Evolutionary conservation across 2,888 invertebrate species (phyloP), one percentile per base, ranked within the genome.

Genomic region (Drosophila mimetica): DNA sequence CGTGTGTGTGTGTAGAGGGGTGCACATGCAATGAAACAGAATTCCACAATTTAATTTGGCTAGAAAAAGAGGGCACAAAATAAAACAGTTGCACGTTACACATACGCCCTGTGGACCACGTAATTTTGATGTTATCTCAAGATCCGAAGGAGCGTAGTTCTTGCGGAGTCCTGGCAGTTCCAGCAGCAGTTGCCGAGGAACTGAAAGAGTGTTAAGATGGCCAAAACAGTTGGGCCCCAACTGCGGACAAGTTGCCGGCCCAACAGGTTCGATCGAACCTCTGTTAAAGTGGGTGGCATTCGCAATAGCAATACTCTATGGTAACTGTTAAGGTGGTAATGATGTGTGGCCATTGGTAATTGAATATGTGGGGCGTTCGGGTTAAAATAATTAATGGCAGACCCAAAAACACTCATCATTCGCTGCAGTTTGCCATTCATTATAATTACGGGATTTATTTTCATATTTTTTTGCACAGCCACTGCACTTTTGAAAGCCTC

Each of bases 201-300:
- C 82, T 79, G 67, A 72, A 25, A 18, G 18, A 25, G 6, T 20
- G 11, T 42, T 63, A 5, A 16, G 13, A 8, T n/a, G 13, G 22
- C 44, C 13, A 2, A 25, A 42, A 13, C 1, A 30, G 47, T 14
- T 25, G 37, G 46, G 37, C 5, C 20, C 3, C 6, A 6, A 46
- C 34, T 9, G 37, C 9, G 13, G 66, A 66, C 82, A 69, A 4
- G 83, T 79, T 82, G 74, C 51, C 34, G 1, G 55, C 59, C 41
- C 60, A 63, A 32, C 75, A 51, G 25, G 82, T 81, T 79, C 54
- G 63, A 60, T 66, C 25, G 37, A 41, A 73, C 74, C 4, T 37
- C 48, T 63, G 72, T 64, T 71, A 61, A 55, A 18, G 30, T 46
- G 63, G 60, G 63, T n/a, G 60, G 63, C 14, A 20, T 25, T 20